Percentiles rank a stretch among this genome's conserved stretches.
Conservation (phyloP, 2,888 invertebrate species). For the Hymenopus coronatus region DNA sequence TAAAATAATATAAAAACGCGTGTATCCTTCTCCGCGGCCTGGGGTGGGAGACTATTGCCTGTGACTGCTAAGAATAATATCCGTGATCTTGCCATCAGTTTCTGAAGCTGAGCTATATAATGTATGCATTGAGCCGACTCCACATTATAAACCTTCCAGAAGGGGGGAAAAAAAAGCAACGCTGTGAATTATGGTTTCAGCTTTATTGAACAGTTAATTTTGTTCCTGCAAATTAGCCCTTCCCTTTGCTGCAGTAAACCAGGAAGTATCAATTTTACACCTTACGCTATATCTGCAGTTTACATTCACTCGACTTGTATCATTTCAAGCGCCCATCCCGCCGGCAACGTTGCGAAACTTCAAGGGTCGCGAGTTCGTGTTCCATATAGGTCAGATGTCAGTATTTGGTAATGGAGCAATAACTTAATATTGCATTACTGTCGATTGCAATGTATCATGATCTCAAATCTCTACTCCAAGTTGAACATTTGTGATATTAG, state of each 20-base stretch:
- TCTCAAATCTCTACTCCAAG: too few relatives aligned
- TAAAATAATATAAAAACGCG: slow-evolving; percentile 11
- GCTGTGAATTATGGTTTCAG: background rate
- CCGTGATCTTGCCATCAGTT: slow-evolving; percentile 2
- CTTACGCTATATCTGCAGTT: background rate
- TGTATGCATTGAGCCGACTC: slow-evolving; percentile 15
- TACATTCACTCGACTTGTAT: background rate
- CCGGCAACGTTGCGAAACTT: background rate
- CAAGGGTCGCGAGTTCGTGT: background rate
- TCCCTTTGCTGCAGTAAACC: background rate
- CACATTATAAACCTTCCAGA: background rate
- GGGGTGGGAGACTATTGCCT: slow-evolving; percentile 1
- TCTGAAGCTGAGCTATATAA: slow-evolving; percentile 2
- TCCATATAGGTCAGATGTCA: background rate
- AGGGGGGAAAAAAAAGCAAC: background rate
- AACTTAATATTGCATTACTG: too few relatives aligned
- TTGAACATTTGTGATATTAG: too few relatives aligned
- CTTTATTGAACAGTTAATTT: background rate
- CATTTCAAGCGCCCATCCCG: background rate
- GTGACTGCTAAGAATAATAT: slow-evolving; percentile 5
- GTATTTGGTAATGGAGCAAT: too few relatives aligned
- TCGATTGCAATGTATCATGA: too few relatives aligned
- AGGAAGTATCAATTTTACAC: background rate
- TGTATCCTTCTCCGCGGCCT: background rate
- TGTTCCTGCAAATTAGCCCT: background rate